Percentiles rank a stretch among this genome's conserved stretches.
Evolutionary conservation across 2,888 invertebrate species (phyloP).

Genomic region (Athalia cordata): DNA sequence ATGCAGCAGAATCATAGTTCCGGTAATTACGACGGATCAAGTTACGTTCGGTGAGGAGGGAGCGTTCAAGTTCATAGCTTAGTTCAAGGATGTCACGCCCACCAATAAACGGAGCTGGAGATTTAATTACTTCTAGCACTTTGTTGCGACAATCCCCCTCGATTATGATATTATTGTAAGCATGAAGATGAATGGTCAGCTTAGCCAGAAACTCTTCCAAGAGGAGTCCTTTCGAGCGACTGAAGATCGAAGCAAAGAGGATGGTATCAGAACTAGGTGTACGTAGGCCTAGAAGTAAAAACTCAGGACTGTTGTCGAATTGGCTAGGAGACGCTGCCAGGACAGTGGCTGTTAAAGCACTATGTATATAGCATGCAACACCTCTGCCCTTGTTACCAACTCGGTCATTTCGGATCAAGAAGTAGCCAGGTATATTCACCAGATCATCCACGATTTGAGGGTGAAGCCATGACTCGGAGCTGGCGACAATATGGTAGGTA

Average conservation of each 20-base stretch:
- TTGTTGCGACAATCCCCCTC: constrained; percentile 25
- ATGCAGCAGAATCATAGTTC: not conserved
- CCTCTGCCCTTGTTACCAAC: not conserved
- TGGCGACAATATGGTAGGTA: constrained; percentile 9
- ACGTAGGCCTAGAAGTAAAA: not conserved
- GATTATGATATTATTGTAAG: constrained; percentile 1
- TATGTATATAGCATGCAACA: not conserved
- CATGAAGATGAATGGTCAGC: not conserved
- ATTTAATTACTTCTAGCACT: not conserved
- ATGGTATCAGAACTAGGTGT: not conserved
- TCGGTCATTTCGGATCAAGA: not conserved
- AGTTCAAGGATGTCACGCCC: not conserved
- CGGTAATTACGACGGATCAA: not conserved
- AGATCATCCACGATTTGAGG: not conserved
- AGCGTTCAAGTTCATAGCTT: not conserved
- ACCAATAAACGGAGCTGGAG: not conserved
- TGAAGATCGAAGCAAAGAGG: not conserved
- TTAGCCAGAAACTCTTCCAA: not conserved
- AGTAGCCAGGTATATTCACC: not conserved
- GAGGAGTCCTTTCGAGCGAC: not conserved
- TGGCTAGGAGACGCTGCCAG: not conserved
- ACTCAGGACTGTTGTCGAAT: not conserved
- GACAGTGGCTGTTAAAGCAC: not conserved
- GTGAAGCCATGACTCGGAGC: constrained; percentile 8
- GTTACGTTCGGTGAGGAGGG: too few species aligned